Evolutionary conservation across 2,113 vertebrate species (phyloP).

Genomic region (Crypturellus undulatus): DNA sequence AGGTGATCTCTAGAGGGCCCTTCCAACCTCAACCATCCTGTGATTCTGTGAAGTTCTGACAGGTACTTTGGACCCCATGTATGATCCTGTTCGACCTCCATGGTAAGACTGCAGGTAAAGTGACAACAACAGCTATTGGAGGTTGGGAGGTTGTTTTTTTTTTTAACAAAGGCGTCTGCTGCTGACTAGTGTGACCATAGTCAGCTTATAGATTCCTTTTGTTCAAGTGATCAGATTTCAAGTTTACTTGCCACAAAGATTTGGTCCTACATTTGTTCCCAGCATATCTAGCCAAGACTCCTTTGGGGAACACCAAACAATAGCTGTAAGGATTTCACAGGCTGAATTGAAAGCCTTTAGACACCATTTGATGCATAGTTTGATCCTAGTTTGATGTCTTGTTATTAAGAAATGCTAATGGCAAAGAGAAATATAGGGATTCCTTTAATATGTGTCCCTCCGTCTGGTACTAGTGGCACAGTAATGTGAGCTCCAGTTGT

Average conservation of each 20-base stretch:
- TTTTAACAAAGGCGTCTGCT: not conserved
- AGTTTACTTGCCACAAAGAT: not conserved
- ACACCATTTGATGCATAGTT: not conserved
- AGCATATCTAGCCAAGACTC: not conserved
- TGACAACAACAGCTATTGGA: not conserved
- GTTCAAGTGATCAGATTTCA: not conserved
- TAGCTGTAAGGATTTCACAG: not conserved
- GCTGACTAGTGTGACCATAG: not conserved
- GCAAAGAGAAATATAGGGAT: not conserved
- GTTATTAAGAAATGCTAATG: not conserved
- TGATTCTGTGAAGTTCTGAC: not conserved
- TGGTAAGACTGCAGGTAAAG: not conserved
- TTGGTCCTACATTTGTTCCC: not conserved
- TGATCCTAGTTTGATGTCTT: not conserved
- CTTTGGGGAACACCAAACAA: not conserved
- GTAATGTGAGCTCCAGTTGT: not conserved
- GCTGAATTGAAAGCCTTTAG: not conserved
- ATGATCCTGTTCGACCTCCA: rapidly evolving
- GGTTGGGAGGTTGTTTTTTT: not conserved
- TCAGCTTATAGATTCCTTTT: not conserved
- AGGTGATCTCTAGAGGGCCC: no score
- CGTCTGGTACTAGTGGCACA: not conserved
- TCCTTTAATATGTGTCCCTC: not conserved
- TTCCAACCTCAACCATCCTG: no score
- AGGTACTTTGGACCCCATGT: not conserved